Evolutionary conservation across 2,888 invertebrate species (phyloP), one percentile per base, ranked within the genome.

Genomic region (Mylabris sibirica): DNA sequence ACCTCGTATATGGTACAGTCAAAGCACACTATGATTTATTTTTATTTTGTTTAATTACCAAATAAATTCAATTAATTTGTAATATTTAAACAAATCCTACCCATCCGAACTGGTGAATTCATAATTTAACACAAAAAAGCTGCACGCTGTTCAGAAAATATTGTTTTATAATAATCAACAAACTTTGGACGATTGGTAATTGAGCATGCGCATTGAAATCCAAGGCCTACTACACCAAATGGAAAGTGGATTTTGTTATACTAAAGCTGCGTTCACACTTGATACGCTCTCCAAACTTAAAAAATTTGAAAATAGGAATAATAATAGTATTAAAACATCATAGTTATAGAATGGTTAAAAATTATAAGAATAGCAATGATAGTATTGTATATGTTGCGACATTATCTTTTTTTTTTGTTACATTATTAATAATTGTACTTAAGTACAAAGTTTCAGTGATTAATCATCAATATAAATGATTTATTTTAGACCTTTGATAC

Each of bases 81-180:
- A 14, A 38, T 38, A 12, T 38, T 38, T 14, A 12, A 12, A 1
- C 14, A 44, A 17, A 49, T 20, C 1, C 2, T 49, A n/a, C 17
- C 20, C 8, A 49, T 20, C 8, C 20, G 8, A 49, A 49, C 9
- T 20, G 17, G 6, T 8, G 49, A n/a, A 20, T 20, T 2, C 49
- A 49, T 49, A 20, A 9, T 49, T 49, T 3, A 1, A 53, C 11
- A 53, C 53, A 53, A 53, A 22, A 22, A 53, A 22, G 11, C 53
- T 53, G 22, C 11, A 20, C 12, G 3, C 20, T 22, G 1, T 11
- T 9, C 11, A 53, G 22, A 53, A 22, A 12, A 22, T 22, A 22
- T 53, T 22, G 53, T 53, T 53, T 53, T 53, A 22, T 53, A 53
- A 22, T 22, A 53, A 53, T 11, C 53, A 53, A 53, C 53, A 53